A percentile compares a stretch with the other conserved stretches of the same genome.
Conservation (phyloP, 2,888 invertebrate genomes). For the Entomobrya multifasciata region DNA sequence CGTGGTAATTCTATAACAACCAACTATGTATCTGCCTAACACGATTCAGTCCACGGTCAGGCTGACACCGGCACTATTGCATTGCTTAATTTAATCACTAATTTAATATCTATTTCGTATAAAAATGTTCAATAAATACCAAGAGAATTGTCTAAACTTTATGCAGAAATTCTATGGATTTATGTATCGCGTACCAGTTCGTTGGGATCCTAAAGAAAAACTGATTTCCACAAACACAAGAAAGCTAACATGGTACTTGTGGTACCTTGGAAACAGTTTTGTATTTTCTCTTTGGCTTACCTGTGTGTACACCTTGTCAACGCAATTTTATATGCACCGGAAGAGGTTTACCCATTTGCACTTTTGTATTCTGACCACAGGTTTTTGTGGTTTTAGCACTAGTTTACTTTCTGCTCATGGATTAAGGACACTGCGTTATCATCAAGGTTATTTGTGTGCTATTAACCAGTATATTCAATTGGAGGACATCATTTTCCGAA, state of each 20-base stretch:
- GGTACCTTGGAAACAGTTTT: not conserved
- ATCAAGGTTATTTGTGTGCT: not conserved
- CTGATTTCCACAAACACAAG: not conserved
- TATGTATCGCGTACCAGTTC: not conserved
- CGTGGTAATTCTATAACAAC: too few species aligned
- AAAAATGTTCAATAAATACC: not conserved
- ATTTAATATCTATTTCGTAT: not conserved
- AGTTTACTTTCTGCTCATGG: not conserved
- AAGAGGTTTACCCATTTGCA: not conserved
- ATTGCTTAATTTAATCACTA: too few species aligned
- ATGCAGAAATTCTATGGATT: not conserved
- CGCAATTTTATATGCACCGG: not conserved
- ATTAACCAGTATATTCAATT: not conserved
- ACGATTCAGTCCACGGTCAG: too few species aligned
- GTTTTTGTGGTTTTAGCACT: not conserved
- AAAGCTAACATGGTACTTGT: not conserved
- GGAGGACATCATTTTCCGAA: not conserved
- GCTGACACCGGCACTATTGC: too few species aligned
- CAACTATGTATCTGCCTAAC: too few species aligned
- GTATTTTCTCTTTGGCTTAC: not conserved
- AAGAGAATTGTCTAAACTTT: not conserved
- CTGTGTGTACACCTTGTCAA: not conserved
- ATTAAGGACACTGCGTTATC: not conserved
- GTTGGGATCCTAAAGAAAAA: not conserved
- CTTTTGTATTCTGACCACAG: not conserved